Base-by-base conservation (phyloP, 2,888 invertebrate species). In the Agrochola circellaris region DNA sequence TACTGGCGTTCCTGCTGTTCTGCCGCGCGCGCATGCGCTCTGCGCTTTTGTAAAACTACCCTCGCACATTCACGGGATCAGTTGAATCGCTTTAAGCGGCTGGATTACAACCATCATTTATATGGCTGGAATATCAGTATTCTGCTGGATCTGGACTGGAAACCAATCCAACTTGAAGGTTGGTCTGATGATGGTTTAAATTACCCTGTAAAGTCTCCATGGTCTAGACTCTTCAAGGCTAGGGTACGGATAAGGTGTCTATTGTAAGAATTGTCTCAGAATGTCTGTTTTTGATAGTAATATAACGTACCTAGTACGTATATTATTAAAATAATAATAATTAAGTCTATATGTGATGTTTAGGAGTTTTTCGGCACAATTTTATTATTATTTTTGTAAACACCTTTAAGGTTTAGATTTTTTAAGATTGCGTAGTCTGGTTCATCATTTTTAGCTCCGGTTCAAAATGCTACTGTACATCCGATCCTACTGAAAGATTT, bases 1-100 rank as follows among this genome's bases (percentile, higher is more conserved):
- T 96, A 38, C 87, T 96, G 72, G 96, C 96, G 0, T 96, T 96
- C 71, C 83, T 96, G 2, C 84, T 96, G 3, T 96, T 95, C 82
- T 96, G 96, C 45, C 94, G 96, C 61, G 91, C 92, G 23, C 93
- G 96, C 0, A 77, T 96, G 64, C 96, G 96, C 20, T 93, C 95
- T 68, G 88, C 94, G 11, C 77, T 95, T 3, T 90, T 94, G 48
- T 95, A 95, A 92, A 82, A 87, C 83, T 89, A 89, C 85, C 88
- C 85, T 67, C 81, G 54, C 9, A 62, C 1, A 71, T 26, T 54
- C 11, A 58, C 26, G 77, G 87, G 81, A 75, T 75, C 68, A 80
- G 51, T 73, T 85, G 20, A 67, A 42, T 51, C 82, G 78, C 83
- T 86, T 60, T 64, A 84, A 67, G 76, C 82, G 84, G 51, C 67